Conservation (phyloP, 92 coral and sea anemone species). For the Nematostella vectensis region DNA sequence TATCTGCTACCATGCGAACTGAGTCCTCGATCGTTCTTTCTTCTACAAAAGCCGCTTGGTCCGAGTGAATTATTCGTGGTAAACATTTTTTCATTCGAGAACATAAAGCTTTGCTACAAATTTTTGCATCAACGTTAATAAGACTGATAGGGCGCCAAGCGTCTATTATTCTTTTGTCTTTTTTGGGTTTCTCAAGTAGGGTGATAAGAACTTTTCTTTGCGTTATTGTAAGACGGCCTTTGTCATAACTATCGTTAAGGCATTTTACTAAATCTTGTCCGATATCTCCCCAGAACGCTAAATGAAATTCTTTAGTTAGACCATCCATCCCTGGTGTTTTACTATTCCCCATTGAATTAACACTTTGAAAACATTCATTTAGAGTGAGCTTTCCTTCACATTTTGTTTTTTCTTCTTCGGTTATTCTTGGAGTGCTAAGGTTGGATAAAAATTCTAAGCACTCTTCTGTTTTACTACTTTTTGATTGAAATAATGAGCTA, state of each 20-base stretch:
- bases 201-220: constrained; percentile 7
- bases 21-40: constrained; percentile 13
- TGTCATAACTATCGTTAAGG: constrained; percentile 4
- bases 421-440: neutral
- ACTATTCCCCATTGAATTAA: neutral
- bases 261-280: constrained; percentile 2
- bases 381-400: neutral
- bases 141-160: constrained; percentile 25
- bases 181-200: constrained; percentile 11
- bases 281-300: constrained; percentile 4
- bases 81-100: constrained; percentile 5
- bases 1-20: neutral
- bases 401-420: constrained; percentile 2
- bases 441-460: constrained; percentile 1
- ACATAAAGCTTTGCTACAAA: constrained; percentile 19
- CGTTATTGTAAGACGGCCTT: neutral
- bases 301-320: constrained; percentile 7
- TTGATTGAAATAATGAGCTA: neutral
- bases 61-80: constrained; percentile 12
- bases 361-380: constrained; percentile 14
- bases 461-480: neutral
- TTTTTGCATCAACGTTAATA: constrained; percentile 21
- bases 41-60: constrained; percentile 19
- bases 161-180: constrained; percentile 7
- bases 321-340: constrained; percentile 24